Evolutionary conservation across 1,140 invertebrate species (phyloP), one percentile per base, ranked within the genome.

Genomic region (Akabosia matsudoensis): DNA sequence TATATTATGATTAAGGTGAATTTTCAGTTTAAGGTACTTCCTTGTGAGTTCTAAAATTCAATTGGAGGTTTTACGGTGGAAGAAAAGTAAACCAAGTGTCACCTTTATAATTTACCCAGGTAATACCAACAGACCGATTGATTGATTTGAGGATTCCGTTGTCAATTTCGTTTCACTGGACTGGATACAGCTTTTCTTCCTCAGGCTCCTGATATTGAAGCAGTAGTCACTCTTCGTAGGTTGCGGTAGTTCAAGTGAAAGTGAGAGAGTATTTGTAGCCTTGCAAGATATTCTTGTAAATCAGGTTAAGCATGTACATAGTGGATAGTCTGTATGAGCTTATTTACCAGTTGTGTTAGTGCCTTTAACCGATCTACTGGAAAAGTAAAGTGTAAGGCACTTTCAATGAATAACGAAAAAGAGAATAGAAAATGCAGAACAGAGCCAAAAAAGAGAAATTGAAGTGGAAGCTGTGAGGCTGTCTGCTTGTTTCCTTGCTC

Each of bases 401-500:
- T n/a, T n/a, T n/a, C 37, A 18, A 18, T 45, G 37, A 18, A 45
- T 18, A 10, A 18, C 18, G 37, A 18, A 45, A 45, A 45, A 45
- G 37, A 45, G 18, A 45, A 18, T 45, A 45, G 7, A 56, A 56
- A 56, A 22, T 22, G 37, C 10, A 56, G 4, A 56, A 56, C 4
- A 56, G n/a, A 45, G 37, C 7, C 7, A 45, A 22, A 24, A 56
- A 56, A 22, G 54, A 22, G 24, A 56, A 56, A 56, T 13, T 56
- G 54, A 56, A 56, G 54, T 56, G 54, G 54, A 56, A 56, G 54
- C 54, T 13, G 37, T 45, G 10, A 16, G 22, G 3, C 22, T 56
- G 54, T 56, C 54, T 56, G 24, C 54, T 56, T 22, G 54, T 56
- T 24, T 56, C 54, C 54, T 56, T 56, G 54, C 54, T 56, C 54